Conservation (phyloP, 2,888 invertebrate genomes). For the Orthosia gracilis region DNA sequence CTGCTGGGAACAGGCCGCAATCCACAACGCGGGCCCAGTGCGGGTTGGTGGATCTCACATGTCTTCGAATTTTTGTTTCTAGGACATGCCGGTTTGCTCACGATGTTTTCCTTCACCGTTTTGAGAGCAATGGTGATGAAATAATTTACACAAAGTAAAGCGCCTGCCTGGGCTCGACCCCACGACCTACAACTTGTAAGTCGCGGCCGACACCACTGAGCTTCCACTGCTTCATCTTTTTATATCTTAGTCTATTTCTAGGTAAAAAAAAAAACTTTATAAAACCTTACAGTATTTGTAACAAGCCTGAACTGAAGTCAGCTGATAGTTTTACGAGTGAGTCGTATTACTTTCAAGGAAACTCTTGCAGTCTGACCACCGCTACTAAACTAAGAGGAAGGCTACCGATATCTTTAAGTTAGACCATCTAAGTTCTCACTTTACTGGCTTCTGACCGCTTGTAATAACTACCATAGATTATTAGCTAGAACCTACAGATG, state of each 20-base stretch:
- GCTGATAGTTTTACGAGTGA: conserved; percentile 44
- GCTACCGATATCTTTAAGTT: conserved; percentile 51
- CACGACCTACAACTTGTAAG: no score
- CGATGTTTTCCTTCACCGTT: no score
- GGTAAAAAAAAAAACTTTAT: not conserved
- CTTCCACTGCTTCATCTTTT: no score
- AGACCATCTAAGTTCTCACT: conserved; percentile 52
- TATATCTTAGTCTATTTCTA: not conserved
- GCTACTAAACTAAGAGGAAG: conserved; percentile 34
- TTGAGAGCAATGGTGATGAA: no score
- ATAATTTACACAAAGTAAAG: no score
- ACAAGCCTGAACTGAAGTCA: conserved; percentile 16
- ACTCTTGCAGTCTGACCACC: conserved; percentile 45
- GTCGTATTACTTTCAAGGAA: conserved; percentile 50
- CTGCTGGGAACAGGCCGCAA: no score
- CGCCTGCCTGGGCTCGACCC: no score
- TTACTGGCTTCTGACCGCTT: conserved; percentile 47
- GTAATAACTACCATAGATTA: conserved; percentile 50
- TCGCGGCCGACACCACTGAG: no score
- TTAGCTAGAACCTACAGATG: not conserved
- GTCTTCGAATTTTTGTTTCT: no score
- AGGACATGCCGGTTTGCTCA: no score
- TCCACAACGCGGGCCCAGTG: no score
- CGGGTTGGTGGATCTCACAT: no score
- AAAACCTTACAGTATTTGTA: conserved; percentile 26